phyloP scores from a whole-genome alignment of 1,140 invertebrate species.

The Bombus sibiricus region DNA sequence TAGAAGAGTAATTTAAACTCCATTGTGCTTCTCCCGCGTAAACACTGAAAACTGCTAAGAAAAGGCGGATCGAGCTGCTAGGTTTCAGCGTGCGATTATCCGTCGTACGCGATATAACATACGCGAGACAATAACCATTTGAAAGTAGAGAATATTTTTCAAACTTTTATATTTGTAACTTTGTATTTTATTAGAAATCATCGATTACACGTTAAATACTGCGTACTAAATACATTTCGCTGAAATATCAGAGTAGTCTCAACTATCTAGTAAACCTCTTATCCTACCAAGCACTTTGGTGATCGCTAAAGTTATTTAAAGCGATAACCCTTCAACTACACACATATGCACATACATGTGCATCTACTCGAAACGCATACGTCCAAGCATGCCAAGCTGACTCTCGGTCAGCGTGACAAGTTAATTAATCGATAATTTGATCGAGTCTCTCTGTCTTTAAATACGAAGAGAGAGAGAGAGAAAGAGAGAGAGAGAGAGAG shows the following conservation, averaged over 20 bases:
- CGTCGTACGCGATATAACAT: too few relatives aligned
- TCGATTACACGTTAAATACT: not conserved
- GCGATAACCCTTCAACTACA: not conserved
- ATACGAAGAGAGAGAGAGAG: too few relatives aligned
- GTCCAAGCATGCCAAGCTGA: not conserved
- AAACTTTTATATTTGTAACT: too few relatives aligned
- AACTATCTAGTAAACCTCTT: too few relatives aligned
- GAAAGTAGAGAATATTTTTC: too few relatives aligned
- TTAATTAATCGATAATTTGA: conserved; percentile 5
- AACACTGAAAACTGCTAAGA: not conserved
- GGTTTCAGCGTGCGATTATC: not conserved
- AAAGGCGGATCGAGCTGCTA: not conserved
- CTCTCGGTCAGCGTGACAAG: not conserved
- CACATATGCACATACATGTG: accelerated
- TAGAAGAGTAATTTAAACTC: conserved; percentile 18
- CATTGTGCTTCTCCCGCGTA: not conserved
- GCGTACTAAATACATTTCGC: not conserved
- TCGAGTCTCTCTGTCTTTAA: not conserved
- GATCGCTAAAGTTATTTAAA: not conserved
- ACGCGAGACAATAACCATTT: too few relatives aligned
- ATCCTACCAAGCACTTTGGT: not conserved
- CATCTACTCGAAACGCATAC: not conserved
- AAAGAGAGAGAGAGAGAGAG: too few relatives aligned
- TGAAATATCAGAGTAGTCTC: not conserved
- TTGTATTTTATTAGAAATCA: not conserved